phyloP scores from a whole-genome alignment of 2,888 invertebrate species.

The Crematogaster levior region DNA sequence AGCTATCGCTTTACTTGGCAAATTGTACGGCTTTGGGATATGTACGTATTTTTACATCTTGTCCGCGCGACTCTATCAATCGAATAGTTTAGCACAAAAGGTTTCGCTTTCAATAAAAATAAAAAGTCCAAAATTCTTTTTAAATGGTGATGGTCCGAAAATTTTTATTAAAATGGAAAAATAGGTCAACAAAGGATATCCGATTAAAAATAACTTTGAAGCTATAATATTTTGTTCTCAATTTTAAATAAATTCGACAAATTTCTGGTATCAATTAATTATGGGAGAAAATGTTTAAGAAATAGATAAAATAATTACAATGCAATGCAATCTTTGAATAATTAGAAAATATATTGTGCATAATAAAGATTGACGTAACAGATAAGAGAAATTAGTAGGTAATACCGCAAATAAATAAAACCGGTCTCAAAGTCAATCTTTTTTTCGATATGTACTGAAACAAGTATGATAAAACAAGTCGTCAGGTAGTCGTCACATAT shows the following conservation, averaged over 20 bases:
- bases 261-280: neutral
- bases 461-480: too few species aligned
- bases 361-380: neutral
- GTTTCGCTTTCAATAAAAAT: neutral
- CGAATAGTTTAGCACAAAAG: neutral
- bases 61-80: neutral
- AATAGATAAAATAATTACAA: neutral
- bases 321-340: neutral
- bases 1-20: neutral
- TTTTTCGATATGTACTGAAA: neutral
- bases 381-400: neutral
- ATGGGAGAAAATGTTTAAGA: neutral
- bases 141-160: neutral
- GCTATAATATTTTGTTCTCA: neutral
- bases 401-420: neutral
- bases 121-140: neutral
- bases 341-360: neutral
- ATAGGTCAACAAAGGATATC: neutral
- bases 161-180: neutral
- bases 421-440: neutral
- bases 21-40: constrained; percentile 28
- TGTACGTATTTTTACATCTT: neutral
- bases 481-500: too few species aligned
- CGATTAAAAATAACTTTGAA: neutral
- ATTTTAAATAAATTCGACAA: neutral